A percentile compares a stretch with the other conserved stretches of the same genome.
phyloP scores from a whole-genome alignment of 2,797 vertebrate species.

The Sciurus carolinensis region DNA sequence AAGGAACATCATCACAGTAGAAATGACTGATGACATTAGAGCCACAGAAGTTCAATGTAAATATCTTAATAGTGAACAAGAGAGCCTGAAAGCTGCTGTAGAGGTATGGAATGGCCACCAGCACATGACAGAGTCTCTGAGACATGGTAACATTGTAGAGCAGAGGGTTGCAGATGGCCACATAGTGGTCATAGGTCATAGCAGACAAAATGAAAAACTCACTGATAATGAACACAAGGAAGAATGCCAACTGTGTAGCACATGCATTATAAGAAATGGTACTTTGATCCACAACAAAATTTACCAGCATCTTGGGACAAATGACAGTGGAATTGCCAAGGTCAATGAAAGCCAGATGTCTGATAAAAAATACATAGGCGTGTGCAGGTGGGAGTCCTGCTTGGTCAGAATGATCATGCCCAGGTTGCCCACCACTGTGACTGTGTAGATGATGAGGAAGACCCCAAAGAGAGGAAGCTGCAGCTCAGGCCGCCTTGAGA shows the following conservation, averaged over 20 bases:
- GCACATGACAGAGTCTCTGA: conserved; percentile 6
- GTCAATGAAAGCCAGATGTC: conserved; percentile 80
- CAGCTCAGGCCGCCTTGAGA: conserved; percentile 53
- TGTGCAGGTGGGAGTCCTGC: conserved; percentile 63
- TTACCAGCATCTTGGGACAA: conserved; percentile 79
- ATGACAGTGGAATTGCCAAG: conserved; percentile 80
- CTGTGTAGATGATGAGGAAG: conserved; percentile 72
- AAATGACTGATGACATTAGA: conserved; percentile 77
- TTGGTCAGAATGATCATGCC: conserved; percentile 77
- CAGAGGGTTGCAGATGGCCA: conserved; percentile 72
- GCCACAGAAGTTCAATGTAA: conserved; percentile 71
- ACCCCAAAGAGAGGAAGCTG: conserved; percentile 64
- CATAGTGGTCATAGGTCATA: conserved; percentile 80
- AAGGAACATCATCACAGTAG: conserved; percentile 78
- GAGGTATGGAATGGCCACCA: conserved; percentile 71
- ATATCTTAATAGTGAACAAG: conserved; percentile 67
- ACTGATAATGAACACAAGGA: conserved; percentile 69
- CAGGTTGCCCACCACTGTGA: conserved; percentile 78
- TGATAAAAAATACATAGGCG: conserved; percentile 85
- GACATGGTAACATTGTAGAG: conserved; percentile 58
- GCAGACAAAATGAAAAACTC: conserved; percentile 77
- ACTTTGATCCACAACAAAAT: conserved; percentile 64
- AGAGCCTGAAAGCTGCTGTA: conserved; percentile 52
- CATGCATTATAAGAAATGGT: conserved; percentile 78
- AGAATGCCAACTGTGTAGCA: conserved; percentile 75